phyloP scores from a whole-genome alignment of 1,140 invertebrate species.

The Drosophila baimaii region DNA sequence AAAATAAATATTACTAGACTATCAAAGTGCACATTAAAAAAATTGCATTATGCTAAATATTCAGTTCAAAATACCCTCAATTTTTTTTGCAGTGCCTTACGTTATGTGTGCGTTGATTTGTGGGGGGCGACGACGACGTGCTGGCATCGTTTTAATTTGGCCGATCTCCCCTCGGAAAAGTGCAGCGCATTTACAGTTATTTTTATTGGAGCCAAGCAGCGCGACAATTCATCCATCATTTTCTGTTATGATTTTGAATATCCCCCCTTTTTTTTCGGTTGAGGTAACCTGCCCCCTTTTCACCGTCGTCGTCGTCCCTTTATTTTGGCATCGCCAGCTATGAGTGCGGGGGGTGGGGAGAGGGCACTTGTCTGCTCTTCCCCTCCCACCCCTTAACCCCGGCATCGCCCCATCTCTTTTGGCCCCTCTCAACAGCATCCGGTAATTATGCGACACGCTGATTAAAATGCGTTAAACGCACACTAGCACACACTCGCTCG shows the following conservation, averaged over 20 bases:
- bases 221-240: constrained; percentile 82
- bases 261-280: constrained; percentile 16
- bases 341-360: constrained; percentile 2
- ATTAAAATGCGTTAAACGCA: constrained; percentile 78
- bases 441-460: constrained; percentile 82
- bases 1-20: too few species aligned
- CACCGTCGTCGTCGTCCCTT: constrained; percentile 1
- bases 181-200: constrained; percentile 77
- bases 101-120: constrained; percentile 33
- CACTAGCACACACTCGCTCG: constrained; percentile 27
- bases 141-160: constrained; percentile 78
- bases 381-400: background rate
- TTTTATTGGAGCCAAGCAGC: constrained; percentile 82
- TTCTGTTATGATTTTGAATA: constrained; percentile 80
- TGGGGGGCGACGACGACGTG: constrained; percentile 39
- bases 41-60: too few species aligned
- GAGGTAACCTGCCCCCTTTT: constrained; percentile 11
- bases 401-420: constrained; percentile 10
- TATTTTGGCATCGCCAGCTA: constrained; percentile 47
- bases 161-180: constrained; percentile 69
- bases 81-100: background rate
- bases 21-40: too few species aligned
- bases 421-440: constrained; percentile 71
- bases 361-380: constrained; percentile 28
- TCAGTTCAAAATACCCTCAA: background rate